phyloP scores from a whole-genome alignment of 2,888 invertebrate species.

The Rhagophthalmus giganteus region DNA sequence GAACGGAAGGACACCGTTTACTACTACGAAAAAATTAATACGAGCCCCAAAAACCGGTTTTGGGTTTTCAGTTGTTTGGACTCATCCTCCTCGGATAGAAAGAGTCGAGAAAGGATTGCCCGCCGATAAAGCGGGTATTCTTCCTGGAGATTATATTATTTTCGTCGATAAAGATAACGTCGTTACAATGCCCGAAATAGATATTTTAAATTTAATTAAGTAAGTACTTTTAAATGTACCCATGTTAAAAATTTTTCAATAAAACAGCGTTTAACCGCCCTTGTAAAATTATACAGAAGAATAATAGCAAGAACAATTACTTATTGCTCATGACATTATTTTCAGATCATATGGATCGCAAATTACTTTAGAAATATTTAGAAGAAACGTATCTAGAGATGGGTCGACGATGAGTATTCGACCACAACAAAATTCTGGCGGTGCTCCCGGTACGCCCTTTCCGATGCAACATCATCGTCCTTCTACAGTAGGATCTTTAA shows the following conservation, averaged over 20 bases:
- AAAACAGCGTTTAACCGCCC: too few species aligned
- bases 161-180: slow-evolving; percentile 87
- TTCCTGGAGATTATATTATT: slow-evolving; percentile 85
- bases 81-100: slow-evolving; percentile 83
- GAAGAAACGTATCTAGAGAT: slow-evolving; percentile 59
- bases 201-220: slow-evolving; percentile 63
- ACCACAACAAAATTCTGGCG: slow-evolving; percentile 29
- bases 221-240: too few species aligned
- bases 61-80: slow-evolving; percentile 89
- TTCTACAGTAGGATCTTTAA: slow-evolving; percentile 72
- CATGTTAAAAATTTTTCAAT: too few species aligned
- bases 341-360: slow-evolving; percentile 71
- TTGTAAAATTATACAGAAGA: too few species aligned
- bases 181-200: slow-evolving; percentile 78
- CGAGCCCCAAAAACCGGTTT: slow-evolving; percentile 62
- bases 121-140: slow-evolving; percentile 80
- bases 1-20: slow-evolving; percentile 80
- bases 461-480: slow-evolving; percentile 59
- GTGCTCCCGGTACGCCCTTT: slow-evolving; percentile 41
- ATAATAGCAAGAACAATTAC: too few species aligned
- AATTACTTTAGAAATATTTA: slow-evolving; percentile 72
- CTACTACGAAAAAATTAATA: slow-evolving; percentile 68
- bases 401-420: slow-evolving; percentile 49
- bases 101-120: slow-evolving; percentile 79
- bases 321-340: slow-evolving; percentile 41